These are phyloP conservation scores for Procavia capensis DNA, from an alignment of 2,113 vertebrate genomes.

Conservation along the genomic window DNA sequence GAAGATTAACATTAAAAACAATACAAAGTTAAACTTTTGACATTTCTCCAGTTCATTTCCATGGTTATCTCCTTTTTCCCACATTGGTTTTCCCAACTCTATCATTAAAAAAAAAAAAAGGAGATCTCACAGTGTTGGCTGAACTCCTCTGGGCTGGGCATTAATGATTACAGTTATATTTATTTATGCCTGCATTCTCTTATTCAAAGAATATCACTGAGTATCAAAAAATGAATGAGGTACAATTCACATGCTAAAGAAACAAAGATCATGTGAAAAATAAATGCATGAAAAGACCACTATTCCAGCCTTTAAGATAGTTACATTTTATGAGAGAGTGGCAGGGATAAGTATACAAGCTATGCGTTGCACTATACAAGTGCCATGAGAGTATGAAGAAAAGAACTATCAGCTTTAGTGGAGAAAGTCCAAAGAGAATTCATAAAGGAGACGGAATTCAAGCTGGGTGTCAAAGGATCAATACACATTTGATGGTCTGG, in stretches of 20 bases:
- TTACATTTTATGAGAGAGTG: neutral
- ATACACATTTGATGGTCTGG: neutral
- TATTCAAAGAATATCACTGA: neutral
- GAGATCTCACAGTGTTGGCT: neutral
- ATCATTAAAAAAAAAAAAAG: neutral
- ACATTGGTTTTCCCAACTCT: constrained; percentile 8
- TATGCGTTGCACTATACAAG: neutral
- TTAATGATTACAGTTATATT: neutral
- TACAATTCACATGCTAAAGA: neutral
- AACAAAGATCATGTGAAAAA: neutral
- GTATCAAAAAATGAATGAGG: neutral
- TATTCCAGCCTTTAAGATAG: neutral
- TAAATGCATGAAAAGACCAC: neutral
- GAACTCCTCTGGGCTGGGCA: neutral
- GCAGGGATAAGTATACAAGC: neutral
- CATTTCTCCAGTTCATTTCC: constrained; percentile 76
- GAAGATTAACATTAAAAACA: constrained; percentile 78
- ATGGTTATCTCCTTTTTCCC: constrained; percentile 12
- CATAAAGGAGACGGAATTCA: neutral
- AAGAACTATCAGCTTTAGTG: neutral
- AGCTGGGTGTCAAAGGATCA: neutral
- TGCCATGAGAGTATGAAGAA: neutral
- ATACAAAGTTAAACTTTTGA: constrained; percentile 82
- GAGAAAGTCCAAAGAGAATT: neutral
- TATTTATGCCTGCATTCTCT: neutral